Evolutionary conservation across 2,888 invertebrate genomes (phyloP).

Genomic region (Eurois occulta): DNA sequence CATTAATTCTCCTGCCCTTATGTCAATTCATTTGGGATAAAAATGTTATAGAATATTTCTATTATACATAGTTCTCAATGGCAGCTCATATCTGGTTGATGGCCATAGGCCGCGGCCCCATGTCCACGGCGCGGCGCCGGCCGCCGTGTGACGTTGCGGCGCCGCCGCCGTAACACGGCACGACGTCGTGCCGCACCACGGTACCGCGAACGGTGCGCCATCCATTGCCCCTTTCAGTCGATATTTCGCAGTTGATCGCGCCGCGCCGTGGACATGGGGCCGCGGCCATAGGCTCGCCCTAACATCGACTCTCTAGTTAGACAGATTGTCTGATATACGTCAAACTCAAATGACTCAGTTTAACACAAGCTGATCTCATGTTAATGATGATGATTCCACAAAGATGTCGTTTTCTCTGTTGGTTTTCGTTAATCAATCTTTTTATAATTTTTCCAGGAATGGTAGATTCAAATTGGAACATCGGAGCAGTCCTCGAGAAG

Average conservation of each 20-base stretch:
- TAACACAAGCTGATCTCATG: neutral
- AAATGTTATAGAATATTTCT: neutral
- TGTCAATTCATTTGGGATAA: too few relatives aligned
- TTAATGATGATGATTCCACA: neutral
- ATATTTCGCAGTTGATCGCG: too few relatives aligned
- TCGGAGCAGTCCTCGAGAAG: slow-evolving; percentile 98
- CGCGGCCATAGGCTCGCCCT: neutral
- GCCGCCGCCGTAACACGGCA: too few relatives aligned
- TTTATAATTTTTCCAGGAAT: slow-evolving; percentile 92
- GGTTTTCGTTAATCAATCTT: neutral
- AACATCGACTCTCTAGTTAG: neutral
- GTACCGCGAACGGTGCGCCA: too few relatives aligned
- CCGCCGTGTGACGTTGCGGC: too few relatives aligned
- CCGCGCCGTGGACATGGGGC: too few relatives aligned
- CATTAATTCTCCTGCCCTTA: too few relatives aligned
- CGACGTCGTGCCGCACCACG: too few relatives aligned
- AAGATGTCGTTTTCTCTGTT: neutral
- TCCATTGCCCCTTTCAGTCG: too few relatives aligned
- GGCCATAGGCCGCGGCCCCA: too few relatives aligned
- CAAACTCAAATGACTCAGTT: neutral
- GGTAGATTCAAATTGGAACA: slow-evolving; percentile 97
- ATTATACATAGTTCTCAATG: neutral
- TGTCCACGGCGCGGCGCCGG: too few relatives aligned
- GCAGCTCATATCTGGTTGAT: neutral
- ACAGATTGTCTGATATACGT: neutral